Evolutionary conservation across 2,113 vertebrate species (phyloP).

Genomic region (Aptenodytes forsteri): DNA sequence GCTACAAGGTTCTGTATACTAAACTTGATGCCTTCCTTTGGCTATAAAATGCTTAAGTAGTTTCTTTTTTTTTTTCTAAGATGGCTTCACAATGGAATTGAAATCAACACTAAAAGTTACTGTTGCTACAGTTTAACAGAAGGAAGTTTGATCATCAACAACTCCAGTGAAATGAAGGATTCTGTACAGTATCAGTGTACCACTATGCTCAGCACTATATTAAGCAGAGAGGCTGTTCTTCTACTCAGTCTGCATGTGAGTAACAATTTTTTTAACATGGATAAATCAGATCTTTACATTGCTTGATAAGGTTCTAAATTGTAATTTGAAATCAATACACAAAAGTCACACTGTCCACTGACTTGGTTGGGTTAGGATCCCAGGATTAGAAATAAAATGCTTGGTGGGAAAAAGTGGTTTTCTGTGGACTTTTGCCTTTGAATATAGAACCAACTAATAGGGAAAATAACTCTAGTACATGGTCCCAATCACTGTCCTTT

Average conservation of each 20-base stretch:
- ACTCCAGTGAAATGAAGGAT: conserved; percentile 76
- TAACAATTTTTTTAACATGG: background rate
- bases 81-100: conserved; percentile 80
- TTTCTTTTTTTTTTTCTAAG: conserved; percentile 50
- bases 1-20: background rate
- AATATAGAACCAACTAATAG: background rate
- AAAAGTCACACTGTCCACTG: background rate
- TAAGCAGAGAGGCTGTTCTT: conserved; percentile 80
- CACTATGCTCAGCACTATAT: conserved; percentile 75
- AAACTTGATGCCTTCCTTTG: background rate
- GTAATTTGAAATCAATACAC: background rate
- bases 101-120: conserved; percentile 74
- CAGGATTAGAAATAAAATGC: background rate
- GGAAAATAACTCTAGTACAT: background rate
- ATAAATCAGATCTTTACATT: background rate
- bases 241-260: conserved; percentile 81
- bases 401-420: background rate
- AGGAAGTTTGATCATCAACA: conserved; percentile 80
- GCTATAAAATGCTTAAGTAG: background rate
- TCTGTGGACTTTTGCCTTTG: background rate
- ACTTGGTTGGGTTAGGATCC: background rate
- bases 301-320: background rate
- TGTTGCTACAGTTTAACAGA: conserved; percentile 77
- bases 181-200: conserved; percentile 80
- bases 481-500: background rate